Evolutionary conservation across 2,888 invertebrate genomes (phyloP).

Genomic region (Linyphia triangularis): DNA sequence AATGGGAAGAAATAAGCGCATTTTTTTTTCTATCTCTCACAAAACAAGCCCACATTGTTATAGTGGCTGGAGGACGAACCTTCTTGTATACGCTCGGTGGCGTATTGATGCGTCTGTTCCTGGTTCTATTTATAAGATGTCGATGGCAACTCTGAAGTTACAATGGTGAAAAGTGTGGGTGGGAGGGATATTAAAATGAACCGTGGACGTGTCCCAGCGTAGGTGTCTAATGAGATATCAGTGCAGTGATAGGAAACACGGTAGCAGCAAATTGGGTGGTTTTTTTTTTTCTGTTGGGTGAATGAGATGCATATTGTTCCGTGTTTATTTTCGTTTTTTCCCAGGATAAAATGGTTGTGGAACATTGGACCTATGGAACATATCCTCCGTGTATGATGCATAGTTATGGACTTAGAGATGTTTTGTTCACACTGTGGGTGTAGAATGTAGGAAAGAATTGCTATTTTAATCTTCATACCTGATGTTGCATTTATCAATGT

Average conservation of each 20-base stretch:
- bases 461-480: background rate
- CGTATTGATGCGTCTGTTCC: conserved; percentile 43
- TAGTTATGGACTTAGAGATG: background rate
- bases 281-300: background rate
- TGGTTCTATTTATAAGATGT: conserved; percentile 61
- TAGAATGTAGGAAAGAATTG: no score
- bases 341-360: background rate
- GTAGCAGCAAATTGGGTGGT: conserved; percentile 42
- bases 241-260: conserved; percentile 12
- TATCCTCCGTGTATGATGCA: background rate
- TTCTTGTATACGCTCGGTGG: background rate
- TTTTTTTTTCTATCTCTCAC: background rate
- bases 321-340: conserved; percentile 40
- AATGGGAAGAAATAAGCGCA: background rate
- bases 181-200: conserved; percentile 41
- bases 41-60: background rate
- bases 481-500: no score
- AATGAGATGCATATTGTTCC: background rate
- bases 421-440: background rate
- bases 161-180: conserved; percentile 35
- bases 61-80: background rate
- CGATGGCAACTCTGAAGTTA: background rate
- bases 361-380: no score
- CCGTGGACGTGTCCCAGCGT: background rate
- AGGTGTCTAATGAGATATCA: conserved; percentile 54